A percentile compares a stretch with the other conserved stretches of the same genome.
Evolutionary conservation across 2,797 vertebrate species (phyloP).

Genomic region (Sandelia bainsii): DNA sequence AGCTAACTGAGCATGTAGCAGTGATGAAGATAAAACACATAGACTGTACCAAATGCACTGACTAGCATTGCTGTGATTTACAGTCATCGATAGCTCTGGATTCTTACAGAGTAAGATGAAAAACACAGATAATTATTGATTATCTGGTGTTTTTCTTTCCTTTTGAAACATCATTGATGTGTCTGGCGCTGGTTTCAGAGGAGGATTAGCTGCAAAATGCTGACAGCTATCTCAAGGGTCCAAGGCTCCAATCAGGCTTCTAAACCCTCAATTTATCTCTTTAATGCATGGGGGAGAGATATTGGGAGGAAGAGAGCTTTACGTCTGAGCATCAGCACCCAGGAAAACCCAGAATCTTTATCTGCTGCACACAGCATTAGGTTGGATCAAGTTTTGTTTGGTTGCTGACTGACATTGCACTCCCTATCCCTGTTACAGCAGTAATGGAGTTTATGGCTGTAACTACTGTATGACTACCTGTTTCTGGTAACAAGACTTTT

Average conservation of each 20-base stretch:
- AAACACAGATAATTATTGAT: constrained; percentile 39
- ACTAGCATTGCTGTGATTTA: background rate
- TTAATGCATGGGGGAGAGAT: constrained; percentile 31
- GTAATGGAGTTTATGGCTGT: background rate
- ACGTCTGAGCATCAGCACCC: constrained; percentile 18
- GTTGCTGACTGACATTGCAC: constrained; percentile 24
- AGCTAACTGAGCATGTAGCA: constrained; percentile 10
- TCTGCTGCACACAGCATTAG: constrained; percentile 37
- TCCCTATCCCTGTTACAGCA: constrained; percentile 2
- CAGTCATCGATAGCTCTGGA: background rate
- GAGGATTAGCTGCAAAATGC: constrained; percentile 48
- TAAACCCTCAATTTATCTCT: constrained; percentile 47
- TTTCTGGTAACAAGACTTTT: too few species aligned
- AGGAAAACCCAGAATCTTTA: constrained; percentile 26
- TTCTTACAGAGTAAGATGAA: constrained; percentile 4
- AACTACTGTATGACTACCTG: background rate
- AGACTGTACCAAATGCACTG: background rate
- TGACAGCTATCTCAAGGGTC: constrained; percentile 45
- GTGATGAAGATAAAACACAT: constrained; percentile 13
- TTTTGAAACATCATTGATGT: constrained; percentile 23
- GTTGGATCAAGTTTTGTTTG: constrained; percentile 38
- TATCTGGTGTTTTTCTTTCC: constrained; percentile 14
- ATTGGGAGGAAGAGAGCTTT: constrained; percentile 26
- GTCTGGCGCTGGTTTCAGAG: constrained; percentile 20
- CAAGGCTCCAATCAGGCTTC: constrained; percentile 50